Conservation (phyloP, 2,797 vertebrate genomes). For the Rallus crepitans region DNA sequence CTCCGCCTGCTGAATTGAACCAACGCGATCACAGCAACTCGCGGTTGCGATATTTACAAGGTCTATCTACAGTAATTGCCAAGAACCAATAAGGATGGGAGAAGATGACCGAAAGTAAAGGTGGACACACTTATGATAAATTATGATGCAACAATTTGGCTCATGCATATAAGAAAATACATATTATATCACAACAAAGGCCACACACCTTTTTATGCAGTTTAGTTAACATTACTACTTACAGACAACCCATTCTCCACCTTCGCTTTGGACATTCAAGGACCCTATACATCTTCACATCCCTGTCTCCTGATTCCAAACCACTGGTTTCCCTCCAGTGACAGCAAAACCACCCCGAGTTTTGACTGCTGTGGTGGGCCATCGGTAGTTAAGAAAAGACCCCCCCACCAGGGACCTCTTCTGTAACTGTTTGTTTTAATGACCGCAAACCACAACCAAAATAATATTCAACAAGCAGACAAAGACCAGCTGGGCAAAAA, state of each 20-base stretch:
- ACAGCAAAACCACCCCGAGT: constrained; percentile 63
- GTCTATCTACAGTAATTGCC: constrained; percentile 83
- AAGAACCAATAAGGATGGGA: constrained; percentile 78
- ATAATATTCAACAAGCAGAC: constrained; percentile 63
- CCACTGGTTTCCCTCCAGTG: constrained; percentile 58
- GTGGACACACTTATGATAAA: constrained; percentile 80
- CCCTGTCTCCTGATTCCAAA: constrained; percentile 76
- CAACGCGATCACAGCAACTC: constrained; percentile 75
- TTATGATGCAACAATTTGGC: constrained; percentile 81
- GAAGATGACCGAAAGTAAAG: constrained; percentile 80
- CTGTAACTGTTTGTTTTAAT: constrained; percentile 62
- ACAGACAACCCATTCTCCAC: constrained; percentile 83
- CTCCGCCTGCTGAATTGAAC: constrained; percentile 74
- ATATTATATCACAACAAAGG: constrained; percentile 85
- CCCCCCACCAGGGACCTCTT: constrained; percentile 41
- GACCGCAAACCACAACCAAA: constrained; percentile 60
- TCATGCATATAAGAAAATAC: constrained; percentile 89
- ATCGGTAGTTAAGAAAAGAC: constrained; percentile 52
- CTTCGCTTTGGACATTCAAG: constrained; percentile 78
- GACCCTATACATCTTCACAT: constrained; percentile 75
- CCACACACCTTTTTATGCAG: constrained; percentile 83
- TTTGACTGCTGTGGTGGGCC: constrained; percentile 58
- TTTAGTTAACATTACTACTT: constrained; percentile 84
- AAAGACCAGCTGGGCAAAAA: constrained; percentile 68
- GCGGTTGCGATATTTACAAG: constrained; percentile 82